Evolutionary conservation across 2,113 vertebrate genomes (phyloP), one percentile per base, ranked within the genome.

Genomic region (Bettongia penicillata): DNA sequence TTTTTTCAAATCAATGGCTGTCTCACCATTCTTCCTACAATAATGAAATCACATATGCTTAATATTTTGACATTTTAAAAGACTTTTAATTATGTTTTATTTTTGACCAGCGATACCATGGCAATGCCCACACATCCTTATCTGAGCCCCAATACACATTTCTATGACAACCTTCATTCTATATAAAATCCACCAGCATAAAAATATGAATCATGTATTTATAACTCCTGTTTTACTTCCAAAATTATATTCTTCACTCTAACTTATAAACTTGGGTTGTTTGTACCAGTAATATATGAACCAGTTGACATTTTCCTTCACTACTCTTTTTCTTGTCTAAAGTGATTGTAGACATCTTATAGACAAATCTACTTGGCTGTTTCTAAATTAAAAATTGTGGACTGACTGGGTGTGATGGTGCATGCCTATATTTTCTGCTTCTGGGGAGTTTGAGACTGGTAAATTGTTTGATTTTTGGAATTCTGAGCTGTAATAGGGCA

Each of bases 191-290:
- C 31, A 93, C 19, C 94, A 93, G 49, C 53, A 89, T 49, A 84
- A 84, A 84, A 84, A 23, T 84, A 84, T 43, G 16, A 22, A 57
- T 92, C 49, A 91, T 24, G 89, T 91, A 77, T 24, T 31, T 51
- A 93, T 84, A 96, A 89, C n/a, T 48, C 16, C 22, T 91, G 37
- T 47, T 92, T 90, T 48, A 92, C 91, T 90, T 89, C 50, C 94
- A 28, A 94, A 90, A 61, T 89, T 23, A 84, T 84, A 43, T 7
- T 84, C n/a, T 43, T 84, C 37, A n/a, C 22, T 43, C 68, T 84
- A 77, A n/a, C 43, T 77, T 77, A n/a, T 43, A n/a, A 61, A 0
- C 0, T 31, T 31, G 28, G 9, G 4, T 77, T 77, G 1, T 11
- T 77, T 16, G 16, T 84, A 84, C 11, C 68, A 84, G 43, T 8